Percentiles rank a stretch among this genome's conserved stretches.
phyloP scores from a whole-genome alignment of 2,797 vertebrate species.

The Gymnothorax javanicus region DNA sequence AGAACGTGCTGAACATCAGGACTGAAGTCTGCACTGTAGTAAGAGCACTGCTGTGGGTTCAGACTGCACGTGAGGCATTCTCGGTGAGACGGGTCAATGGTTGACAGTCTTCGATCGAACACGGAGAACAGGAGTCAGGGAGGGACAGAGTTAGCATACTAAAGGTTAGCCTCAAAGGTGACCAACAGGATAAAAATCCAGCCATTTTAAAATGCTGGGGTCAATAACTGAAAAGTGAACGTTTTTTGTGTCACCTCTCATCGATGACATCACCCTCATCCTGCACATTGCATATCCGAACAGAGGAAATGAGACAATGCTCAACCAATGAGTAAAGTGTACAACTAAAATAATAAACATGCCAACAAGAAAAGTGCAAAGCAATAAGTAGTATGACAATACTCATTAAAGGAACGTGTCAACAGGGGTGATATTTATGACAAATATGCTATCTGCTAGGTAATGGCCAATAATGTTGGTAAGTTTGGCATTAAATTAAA shows the following conservation, averaged over 20 bases:
- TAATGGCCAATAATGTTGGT: not conserved
- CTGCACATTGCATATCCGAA: not conserved
- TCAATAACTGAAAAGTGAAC: not conserved
- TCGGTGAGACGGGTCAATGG: slow-evolving; percentile 47
- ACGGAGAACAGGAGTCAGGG: not conserved
- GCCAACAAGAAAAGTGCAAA: no score
- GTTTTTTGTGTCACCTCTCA: not conserved
- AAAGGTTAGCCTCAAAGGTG: not conserved
- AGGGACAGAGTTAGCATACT: not conserved
- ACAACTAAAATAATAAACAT: not conserved
- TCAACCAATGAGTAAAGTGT: not conserved
- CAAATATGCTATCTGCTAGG: not conserved
- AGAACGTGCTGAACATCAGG: slow-evolving; percentile 56
- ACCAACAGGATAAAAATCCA: not conserved
- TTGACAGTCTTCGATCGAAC: slow-evolving; percentile 42
- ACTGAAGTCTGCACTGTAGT: slow-evolving; percentile 59
- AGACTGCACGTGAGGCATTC: slow-evolving; percentile 69
- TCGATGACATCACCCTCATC: not conserved
- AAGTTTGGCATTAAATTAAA: not conserved
- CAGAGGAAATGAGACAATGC: not conserved
- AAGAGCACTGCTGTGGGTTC: slow-evolving; percentile 61
- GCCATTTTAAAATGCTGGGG: not conserved
- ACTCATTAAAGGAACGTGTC: not conserved
- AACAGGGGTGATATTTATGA: no score
- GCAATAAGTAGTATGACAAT: not conserved